Percentiles rank a stretch among this genome's conserved stretches.
phyloP scores from a whole-genome alignment of 2,113 vertebrate species.

The Chinchilla lanigera region DNA sequence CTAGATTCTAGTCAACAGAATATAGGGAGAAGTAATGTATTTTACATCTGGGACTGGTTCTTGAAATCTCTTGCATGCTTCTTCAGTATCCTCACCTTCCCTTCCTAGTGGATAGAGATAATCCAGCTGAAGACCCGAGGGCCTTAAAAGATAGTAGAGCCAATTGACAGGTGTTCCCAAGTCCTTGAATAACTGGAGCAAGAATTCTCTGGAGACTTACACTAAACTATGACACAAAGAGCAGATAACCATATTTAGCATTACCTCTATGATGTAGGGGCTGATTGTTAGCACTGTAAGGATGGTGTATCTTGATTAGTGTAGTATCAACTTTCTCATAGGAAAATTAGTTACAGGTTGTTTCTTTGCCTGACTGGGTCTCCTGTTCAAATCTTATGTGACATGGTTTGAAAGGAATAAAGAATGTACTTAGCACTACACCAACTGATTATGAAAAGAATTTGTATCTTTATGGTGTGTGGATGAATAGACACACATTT shows the following conservation, averaged over 20 bases:
- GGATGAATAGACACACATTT: background rate
- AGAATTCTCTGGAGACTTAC: background rate
- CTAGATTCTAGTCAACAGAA: background rate
- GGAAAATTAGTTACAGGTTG: background rate
- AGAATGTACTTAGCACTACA: background rate
- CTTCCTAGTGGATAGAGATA: background rate
- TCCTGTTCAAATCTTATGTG: background rate
- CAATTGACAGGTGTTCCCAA: background rate
- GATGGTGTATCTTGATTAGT: background rate
- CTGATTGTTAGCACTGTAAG: background rate
- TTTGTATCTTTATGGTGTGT: background rate
- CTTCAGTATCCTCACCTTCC: background rate
- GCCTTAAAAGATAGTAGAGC: background rate
- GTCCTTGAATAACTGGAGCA: background rate
- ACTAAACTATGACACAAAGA: background rate
- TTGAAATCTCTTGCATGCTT: background rate
- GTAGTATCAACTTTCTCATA: background rate
- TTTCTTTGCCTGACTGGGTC: background rate
- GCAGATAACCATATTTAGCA: background rate
- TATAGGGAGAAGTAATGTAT: background rate
- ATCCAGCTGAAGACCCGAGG: background rate
- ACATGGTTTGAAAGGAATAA: background rate
- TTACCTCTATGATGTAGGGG: background rate
- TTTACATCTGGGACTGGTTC: background rate
- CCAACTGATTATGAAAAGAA: constrained; percentile 35